Conservation (phyloP, 2,888 invertebrate genomes). For the Seira ritae region DNA sequence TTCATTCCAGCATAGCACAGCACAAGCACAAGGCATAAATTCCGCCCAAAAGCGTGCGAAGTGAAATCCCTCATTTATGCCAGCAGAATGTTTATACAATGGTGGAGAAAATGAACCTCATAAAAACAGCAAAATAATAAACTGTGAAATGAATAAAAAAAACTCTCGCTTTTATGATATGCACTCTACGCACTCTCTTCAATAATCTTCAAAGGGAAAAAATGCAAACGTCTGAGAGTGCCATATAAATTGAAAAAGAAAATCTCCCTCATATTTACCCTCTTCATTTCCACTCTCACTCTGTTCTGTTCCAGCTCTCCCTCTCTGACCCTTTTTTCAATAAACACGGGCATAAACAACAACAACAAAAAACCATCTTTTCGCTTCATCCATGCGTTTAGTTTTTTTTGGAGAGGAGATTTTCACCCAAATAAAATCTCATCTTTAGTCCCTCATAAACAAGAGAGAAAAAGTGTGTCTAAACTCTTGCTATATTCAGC, state of each 20-base stretch:
- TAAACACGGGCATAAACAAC: neutral
- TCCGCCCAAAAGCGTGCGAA: neutral
- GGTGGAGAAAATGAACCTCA: constrained; percentile 27
- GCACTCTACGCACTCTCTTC: neutral
- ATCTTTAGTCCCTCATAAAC: neutral
- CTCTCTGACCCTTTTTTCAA: constrained; percentile 21
- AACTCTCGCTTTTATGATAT: neutral
- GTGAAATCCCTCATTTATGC: neutral
- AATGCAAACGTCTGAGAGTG: neutral
- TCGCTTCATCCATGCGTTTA: neutral
- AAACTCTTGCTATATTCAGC: neutral
- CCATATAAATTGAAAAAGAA: constrained; percentile 19
- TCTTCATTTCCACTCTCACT: constrained; percentile 26
- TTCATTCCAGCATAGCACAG: too few species aligned
- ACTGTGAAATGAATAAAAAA: constrained; percentile 43
- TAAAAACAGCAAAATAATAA: constrained; percentile 52
- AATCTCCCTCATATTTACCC: constrained; percentile 32
- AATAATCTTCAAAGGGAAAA: constrained; percentile 15
- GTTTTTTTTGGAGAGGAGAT: neutral
- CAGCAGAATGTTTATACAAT: neutral
- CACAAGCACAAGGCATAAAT: too few species aligned
- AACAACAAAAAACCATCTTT: neutral
- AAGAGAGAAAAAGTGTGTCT: neutral
- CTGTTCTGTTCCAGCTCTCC: too few species aligned
- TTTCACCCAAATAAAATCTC: neutral